phyloP scores from a whole-genome alignment of 2,888 invertebrate genomes.

The Dynastes hyllus region DNA sequence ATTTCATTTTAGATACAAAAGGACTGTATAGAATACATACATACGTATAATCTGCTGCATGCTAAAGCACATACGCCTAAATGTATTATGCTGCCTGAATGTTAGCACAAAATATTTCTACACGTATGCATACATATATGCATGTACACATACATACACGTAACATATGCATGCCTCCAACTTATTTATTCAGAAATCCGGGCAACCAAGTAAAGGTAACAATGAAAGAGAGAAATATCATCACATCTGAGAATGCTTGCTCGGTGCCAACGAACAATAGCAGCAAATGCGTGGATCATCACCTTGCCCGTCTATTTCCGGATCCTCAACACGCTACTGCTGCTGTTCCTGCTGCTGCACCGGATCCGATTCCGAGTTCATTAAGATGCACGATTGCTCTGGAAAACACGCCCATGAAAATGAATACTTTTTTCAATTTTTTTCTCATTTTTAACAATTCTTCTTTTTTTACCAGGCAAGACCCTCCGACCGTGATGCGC shows the following conservation, averaged over 20 bases:
- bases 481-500: conserved; percentile 38
- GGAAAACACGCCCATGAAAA: conserved; percentile 63
- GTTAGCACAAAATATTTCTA: too few relatives aligned
- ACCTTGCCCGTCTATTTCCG: conserved; percentile 61
- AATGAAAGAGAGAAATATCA: conserved; percentile 56
- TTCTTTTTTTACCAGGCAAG: conserved; percentile 24
- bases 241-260: conserved; percentile 58
- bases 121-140: too few relatives aligned
- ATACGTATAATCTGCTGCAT: too few relatives aligned
- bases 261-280: conserved; percentile 56
- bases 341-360: conserved; percentile 55
- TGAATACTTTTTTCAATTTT: conserved; percentile 58
- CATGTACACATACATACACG: too few relatives aligned
- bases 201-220: conserved; percentile 52
- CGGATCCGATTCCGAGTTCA: conserved; percentile 66
- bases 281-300: conserved; percentile 62
- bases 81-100: too few relatives aligned
- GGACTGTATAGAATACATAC: too few relatives aligned
- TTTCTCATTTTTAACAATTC: conserved; percentile 49
- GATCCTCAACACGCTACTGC: conserved; percentile 58
- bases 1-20: too few relatives aligned
- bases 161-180: neutral
- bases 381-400: conserved; percentile 61
- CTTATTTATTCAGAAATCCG: conserved; percentile 47
- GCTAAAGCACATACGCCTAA: too few relatives aligned